phyloP scores from a whole-genome alignment of 1,140 invertebrate species.

The Neoseiulus cucumeris region DNA sequence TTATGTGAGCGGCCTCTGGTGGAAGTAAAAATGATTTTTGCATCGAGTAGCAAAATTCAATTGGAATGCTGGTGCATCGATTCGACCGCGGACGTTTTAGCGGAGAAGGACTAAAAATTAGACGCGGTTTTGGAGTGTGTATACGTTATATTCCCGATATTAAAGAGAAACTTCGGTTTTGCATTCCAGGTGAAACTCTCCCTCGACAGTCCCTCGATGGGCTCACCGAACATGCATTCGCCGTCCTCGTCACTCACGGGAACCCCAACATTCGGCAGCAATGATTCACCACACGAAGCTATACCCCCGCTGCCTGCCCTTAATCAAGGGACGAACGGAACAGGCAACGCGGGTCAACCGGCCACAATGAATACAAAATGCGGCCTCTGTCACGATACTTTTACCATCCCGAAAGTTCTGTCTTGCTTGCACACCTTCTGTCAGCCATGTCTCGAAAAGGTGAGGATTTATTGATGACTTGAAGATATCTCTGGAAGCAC shows the following conservation, averaged over 20 bases:
- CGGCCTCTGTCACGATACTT: slow-evolving; percentile 55
- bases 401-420: slow-evolving; percentile 44
- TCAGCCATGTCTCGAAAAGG: slow-evolving; percentile 49
- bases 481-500: too few relatives aligned
- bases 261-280: slow-evolving; percentile 4
- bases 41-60: too few relatives aligned
- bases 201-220: slow-evolving; percentile 9
- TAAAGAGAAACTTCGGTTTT: too few relatives aligned
- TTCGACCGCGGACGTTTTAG: too few relatives aligned
- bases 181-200: neutral
- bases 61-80: too few relatives aligned
- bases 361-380: slow-evolving; percentile 37
- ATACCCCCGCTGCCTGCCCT: neutral
- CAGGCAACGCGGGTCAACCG: neutral
- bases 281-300: neutral
- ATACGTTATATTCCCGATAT: too few relatives aligned
- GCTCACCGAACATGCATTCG: neutral
- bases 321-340: neutral
- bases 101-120: too few relatives aligned
- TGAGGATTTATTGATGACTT: too few relatives aligned
- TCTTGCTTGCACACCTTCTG: slow-evolving; percentile 66
- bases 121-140: too few relatives aligned
- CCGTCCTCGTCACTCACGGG: neutral
- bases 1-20: too few relatives aligned
- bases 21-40: too few relatives aligned